Conservation (phyloP, 53 echinoderm and acorn worm genomes). For the Crossaster papposus region DNA sequence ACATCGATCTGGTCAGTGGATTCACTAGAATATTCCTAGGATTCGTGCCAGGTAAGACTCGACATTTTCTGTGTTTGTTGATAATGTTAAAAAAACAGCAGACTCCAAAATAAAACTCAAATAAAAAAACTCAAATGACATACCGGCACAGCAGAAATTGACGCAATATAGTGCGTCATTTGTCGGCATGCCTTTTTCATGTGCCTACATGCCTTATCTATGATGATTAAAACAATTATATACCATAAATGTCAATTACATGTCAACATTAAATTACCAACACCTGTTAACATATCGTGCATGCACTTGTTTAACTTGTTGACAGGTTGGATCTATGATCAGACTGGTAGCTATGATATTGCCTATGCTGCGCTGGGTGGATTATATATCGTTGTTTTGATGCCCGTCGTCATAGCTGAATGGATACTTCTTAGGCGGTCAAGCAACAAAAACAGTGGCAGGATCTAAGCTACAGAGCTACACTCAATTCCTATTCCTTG, state of each 20-base stretch:
- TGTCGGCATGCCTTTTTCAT: too few relatives aligned
- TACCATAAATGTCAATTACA: too few relatives aligned
- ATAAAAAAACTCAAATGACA: neutral
- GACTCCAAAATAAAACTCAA: neutral
- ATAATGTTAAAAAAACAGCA: neutral
- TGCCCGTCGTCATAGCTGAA: neutral
- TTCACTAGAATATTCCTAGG: constrained; percentile 7
- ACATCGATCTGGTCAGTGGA: constrained; percentile 21
- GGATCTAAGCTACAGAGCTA: too few relatives aligned
- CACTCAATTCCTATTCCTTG: too few relatives aligned
- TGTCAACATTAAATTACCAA: too few relatives aligned
- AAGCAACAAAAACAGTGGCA: neutral
- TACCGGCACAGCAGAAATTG: too few relatives aligned
- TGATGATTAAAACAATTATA: neutral
- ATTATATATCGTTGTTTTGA: neutral
- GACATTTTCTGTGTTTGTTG: neutral
- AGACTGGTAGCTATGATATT: neutral
- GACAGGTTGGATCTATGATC: constrained; percentile 1
- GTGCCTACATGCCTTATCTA: too few relatives aligned
- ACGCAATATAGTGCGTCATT: too few relatives aligned
- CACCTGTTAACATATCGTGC: neutral
- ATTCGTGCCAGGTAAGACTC: neutral
- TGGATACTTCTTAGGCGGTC: neutral
- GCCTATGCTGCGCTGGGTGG: neutral
- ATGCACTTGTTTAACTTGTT: neutral